Base-by-base conservation (phyloP, 2,797 vertebrate genomes). In the Phalloptychus januarius region DNA sequence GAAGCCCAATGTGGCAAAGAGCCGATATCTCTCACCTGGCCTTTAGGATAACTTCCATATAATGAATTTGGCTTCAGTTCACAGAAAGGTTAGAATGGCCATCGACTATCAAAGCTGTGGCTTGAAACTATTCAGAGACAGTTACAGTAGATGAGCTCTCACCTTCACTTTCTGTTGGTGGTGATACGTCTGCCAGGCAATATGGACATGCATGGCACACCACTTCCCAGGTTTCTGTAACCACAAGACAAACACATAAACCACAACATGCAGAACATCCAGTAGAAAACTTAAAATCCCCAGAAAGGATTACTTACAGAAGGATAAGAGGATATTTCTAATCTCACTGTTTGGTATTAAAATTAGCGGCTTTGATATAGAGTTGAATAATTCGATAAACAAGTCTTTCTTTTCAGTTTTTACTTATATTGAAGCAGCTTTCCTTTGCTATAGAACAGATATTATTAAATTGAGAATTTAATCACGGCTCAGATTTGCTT, bases 161-260 rank as follows among this genome's bases (percentile, higher is more conserved):
- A 98, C 98, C 97, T 99, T 99, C 80, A 99, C 97, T 93, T 99
- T 99, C 94, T 99, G 98, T 93, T 99, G 98, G 89, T 99, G 98
- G 81, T 99, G 98, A 92, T 99, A 99, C 71, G 98, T 99, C 95
- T 99, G 98, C 98, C 98, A 99, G 87, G 98, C 98, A 10, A 98
- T 99, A 78, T 99, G 98, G 54, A 99, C 98, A 0, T 99, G 98
- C 98, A 99, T 99, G 18, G 98, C 98, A 2, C 98, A 99, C 98
- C 98, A 99, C 91, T 99, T 99, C 75, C 98, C 98, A 31, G 98
- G 98, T 95, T 99, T 99, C 98, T 99, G 95, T n/a, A 85, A 90
- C 61, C 45, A 83, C 46, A 45, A 75, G 70, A 90, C 44, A 40
- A 63, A 80, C 46, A 78, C 63, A 6, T 63, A 36, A 33, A 67